phyloP scores from a whole-genome alignment of 2,888 invertebrate genomes.

The Bellardia pandia region DNA sequence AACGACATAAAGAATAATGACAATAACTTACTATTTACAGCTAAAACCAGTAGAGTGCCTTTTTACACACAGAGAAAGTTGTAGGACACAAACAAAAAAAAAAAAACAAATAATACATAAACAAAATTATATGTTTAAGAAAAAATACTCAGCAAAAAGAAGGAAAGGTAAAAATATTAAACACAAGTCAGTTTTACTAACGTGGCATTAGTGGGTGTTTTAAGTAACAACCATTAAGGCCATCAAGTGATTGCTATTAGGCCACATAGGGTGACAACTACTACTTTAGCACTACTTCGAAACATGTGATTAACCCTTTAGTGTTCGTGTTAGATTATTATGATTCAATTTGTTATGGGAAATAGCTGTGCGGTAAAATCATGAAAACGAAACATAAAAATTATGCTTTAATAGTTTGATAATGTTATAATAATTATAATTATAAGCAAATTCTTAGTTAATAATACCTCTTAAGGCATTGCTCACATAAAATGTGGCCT shows the following conservation, averaged over 20 bases:
- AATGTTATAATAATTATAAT: too few relatives aligned
- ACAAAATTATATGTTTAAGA: conserved; percentile 30
- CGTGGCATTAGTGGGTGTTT: conserved; percentile 71
- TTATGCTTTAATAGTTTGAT: neutral
- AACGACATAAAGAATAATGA: conserved; percentile 49
- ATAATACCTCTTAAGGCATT: too few relatives aligned
- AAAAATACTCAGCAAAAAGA: neutral
- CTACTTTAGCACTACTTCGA: neutral
- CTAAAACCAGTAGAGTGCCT: conserved; percentile 48
- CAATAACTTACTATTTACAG: conserved; percentile 54
- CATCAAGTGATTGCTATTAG: conserved; percentile 75
- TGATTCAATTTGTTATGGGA: neutral
- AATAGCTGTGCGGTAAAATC: neutral
- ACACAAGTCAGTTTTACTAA: conserved; percentile 49
- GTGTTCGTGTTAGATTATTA: neutral
- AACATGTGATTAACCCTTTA: conserved; percentile 36
- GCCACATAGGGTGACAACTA: conserved; percentile 73
- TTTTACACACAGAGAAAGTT: conserved; percentile 50
- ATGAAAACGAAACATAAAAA: neutral
- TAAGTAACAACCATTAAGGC: conserved; percentile 65
- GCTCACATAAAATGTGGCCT: too few relatives aligned
- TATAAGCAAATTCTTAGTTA: too few relatives aligned
- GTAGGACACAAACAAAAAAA: neutral
- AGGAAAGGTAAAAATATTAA: conserved; percentile 9
- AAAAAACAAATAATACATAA: neutral